phyloP scores from a whole-genome alignment of 2,797 vertebrate species.

The Amazona finschi region DNA sequence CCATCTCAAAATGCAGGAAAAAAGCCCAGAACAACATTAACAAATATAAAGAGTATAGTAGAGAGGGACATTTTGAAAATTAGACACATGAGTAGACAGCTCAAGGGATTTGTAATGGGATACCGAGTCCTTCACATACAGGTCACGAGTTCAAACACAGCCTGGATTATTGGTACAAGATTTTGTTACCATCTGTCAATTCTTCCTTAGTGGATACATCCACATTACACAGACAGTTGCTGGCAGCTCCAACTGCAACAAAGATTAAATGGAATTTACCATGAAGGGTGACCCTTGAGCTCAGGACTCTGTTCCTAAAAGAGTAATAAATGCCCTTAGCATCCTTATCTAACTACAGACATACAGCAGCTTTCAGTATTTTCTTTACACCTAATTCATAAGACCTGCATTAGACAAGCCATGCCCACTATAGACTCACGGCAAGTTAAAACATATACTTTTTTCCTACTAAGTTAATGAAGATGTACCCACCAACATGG shows the following conservation, averaged over 20 bases:
- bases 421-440: background rate
- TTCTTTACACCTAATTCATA: background rate
- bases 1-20: background rate
- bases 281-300: background rate
- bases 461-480: background rate
- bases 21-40: background rate
- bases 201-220: slow-evolving; percentile 6
- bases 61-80: background rate
- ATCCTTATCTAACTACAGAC: background rate
- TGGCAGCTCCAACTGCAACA: background rate
- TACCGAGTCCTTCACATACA: background rate
- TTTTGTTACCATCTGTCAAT: slow-evolving; percentile 55
- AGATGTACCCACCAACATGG: background rate
- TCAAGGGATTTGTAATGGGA: slow-evolving; percentile 28
- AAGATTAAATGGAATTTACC: slow-evolving; percentile 6
- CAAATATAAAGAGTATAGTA: background rate
- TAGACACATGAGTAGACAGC: slow-evolving; percentile 21
- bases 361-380: background rate
- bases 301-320: background rate
- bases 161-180: slow-evolving; percentile 25
- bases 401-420: background rate
- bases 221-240: background rate
- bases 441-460: background rate
- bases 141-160: slow-evolving; percentile 46
- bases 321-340: background rate